These are phyloP conservation scores for Arizona elegans DNA, from an alignment of 2,113 vertebrate genomes.

Conservation along the genomic window DNA sequence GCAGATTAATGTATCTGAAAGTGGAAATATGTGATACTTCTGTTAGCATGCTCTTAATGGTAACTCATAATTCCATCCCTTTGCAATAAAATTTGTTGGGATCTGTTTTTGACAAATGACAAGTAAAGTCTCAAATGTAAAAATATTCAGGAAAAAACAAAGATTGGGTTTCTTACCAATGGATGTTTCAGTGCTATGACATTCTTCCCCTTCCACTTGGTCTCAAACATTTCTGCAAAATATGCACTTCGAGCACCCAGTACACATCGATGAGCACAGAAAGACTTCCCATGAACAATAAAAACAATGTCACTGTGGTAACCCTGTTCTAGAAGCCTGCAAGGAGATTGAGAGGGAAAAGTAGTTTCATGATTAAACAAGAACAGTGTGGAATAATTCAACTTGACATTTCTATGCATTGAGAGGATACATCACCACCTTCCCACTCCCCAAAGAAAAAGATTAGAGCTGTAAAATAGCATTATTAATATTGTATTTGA, in stretches of 20 bases:
- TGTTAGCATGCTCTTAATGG: neutral
- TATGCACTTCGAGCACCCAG: slow-evolving; percentile 88
- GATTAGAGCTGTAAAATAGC: neutral
- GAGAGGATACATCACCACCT: neutral
- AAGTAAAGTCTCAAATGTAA: neutral
- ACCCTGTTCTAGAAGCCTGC: slow-evolving; percentile 90
- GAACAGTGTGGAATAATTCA: neutral
- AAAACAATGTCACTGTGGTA: slow-evolving; percentile 86
- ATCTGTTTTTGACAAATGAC: neutral
- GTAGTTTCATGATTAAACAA: neutral
- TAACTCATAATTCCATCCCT: neutral
- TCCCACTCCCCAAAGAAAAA: neutral
- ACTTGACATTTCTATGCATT: neutral
- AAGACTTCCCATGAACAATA: slow-evolving; percentile 87
- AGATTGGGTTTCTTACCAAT: slow-evolving; percentile 73
- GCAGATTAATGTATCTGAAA: neutral
- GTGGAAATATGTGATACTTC: neutral
- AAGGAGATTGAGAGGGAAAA: neutral
- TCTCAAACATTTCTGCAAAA: slow-evolving; percentile 93
- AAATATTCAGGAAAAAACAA: neutral
- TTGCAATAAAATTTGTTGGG: neutral
- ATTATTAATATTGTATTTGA: neutral
- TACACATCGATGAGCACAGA: slow-evolving; percentile 85
- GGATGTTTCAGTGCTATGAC: slow-evolving; percentile 90
- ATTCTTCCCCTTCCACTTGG: slow-evolving; percentile 90